Evolutionary conservation across 2,113 vertebrate genomes (phyloP).

Genomic region (Xenus cinereus): DNA sequence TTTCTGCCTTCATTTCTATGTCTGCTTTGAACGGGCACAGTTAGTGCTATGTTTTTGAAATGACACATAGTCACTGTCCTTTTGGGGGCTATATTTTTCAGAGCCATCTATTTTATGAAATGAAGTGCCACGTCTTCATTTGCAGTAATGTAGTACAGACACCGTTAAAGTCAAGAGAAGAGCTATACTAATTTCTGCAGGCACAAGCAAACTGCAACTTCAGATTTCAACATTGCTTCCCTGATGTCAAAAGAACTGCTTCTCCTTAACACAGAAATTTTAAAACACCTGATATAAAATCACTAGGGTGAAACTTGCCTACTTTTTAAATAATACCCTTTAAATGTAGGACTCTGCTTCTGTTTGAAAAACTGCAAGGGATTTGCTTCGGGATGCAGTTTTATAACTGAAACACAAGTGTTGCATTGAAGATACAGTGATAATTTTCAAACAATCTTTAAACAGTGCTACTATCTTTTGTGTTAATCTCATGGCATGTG

Average conservation of each 20-base stretch:
- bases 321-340: background rate
- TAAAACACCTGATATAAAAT: background rate
- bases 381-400: background rate
- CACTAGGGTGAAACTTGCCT: background rate
- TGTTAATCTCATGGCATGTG: background rate
- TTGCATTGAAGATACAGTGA: background rate
- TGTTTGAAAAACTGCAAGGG: background rate
- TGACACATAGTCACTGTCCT: background rate
- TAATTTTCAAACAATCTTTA: background rate
- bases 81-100: background rate
- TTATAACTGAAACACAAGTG: background rate
- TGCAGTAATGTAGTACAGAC: background rate
- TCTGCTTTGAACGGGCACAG: background rate
- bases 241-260: background rate
- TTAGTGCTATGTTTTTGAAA: background rate
- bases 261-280: background rate
- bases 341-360: background rate
- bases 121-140: background rate
- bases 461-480: background rate
- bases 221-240: background rate
- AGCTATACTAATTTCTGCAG: background rate
- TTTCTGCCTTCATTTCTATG: background rate
- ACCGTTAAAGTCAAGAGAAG: background rate
- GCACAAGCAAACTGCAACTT: background rate
- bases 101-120: background rate